These are phyloP conservation scores for Hyposmocoma kahamanoa DNA, from an alignment of 1,140 invertebrate species.

Conservation along the genomic window DNA sequence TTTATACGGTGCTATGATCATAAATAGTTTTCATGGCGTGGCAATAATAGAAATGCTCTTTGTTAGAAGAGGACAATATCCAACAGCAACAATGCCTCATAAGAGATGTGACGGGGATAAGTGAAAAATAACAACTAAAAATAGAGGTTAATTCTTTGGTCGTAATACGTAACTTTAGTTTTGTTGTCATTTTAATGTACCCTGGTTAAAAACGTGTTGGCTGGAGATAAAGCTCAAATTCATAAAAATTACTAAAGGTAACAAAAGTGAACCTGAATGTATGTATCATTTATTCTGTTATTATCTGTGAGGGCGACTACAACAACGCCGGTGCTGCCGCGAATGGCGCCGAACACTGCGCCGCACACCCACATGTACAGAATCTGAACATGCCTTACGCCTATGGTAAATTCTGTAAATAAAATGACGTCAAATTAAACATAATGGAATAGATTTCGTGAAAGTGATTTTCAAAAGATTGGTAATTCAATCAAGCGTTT, in stretches of 20 bases:
- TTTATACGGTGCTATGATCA: not conserved
- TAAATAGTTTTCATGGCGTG: not conserved
- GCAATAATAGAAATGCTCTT: not conserved
- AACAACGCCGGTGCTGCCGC: constrained; percentile 32
- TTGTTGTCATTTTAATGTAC: too few relatives aligned
- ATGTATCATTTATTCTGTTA: constrained; percentile 30
- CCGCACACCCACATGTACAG: constrained; percentile 44
- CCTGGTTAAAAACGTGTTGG: too few relatives aligned
- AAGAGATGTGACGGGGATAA: too few relatives aligned
- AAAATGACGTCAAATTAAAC: too few relatives aligned
- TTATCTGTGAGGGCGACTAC: constrained; percentile 35
- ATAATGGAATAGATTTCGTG: not conserved
- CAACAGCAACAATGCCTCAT: too few relatives aligned
- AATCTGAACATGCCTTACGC: constrained; percentile 46
- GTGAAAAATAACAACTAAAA: too few relatives aligned
- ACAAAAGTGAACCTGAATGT: constrained; percentile 36
- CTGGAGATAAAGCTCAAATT: too few relatives aligned
- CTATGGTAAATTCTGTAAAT: constrained; percentile 46
- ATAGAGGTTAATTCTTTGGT: too few relatives aligned
- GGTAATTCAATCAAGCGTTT: not conserved
- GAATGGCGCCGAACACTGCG: constrained; percentile 30
- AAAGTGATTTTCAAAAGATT: not conserved
- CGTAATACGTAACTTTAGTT: too few relatives aligned
- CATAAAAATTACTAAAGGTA: too few relatives aligned
- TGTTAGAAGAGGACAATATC: not conserved